Evolutionary conservation across 2,797 vertebrate species (phyloP), one percentile per base, ranked within the genome.

Genomic region (Pelochelys cantorii): DNA sequence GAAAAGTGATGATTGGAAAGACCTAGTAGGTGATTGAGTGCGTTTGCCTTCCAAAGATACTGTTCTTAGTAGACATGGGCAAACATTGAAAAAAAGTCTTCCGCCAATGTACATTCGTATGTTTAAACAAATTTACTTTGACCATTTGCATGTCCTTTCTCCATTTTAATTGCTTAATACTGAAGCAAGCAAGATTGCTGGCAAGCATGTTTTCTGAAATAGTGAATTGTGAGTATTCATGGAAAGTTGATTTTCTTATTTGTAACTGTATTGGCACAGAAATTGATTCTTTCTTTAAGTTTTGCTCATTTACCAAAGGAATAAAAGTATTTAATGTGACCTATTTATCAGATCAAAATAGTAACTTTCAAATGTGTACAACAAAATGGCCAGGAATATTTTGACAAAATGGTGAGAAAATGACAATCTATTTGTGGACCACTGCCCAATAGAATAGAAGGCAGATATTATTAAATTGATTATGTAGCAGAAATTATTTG

Each of bases 391-490:
- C 86, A 90, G 87, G 84, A 83, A 92, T 87, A 68, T n/a, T 34
- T 34, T 68, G 65, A 8, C 10, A 20, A 34, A 68, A 68, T 18
- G 20, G n/a, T 65, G 29, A 65, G 81, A 88, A 95, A 96, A 95
- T 71, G 93, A 57, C 42, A 81, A 7, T 93, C 75, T 90, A 27
- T 55, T 87, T 90, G n/a, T 60, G 82, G 52, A 82, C 29, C 79
- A 62, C 62, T 75, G 93, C 22, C 62, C 86, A 83, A 57, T 90
- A 81, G 87, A 90, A 93, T 48, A 89, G 34, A 75, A 91, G 93
- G 65, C 37, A 91, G 86, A 90, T 94, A 95, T 93, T 84, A 34
- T 83, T 81, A 79, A 87, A 86, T 81, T 90, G 84, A 81, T 93
- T 81, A 84, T 79, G 75, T 93, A 68, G 31, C 10, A 37, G 52